Evolutionary conservation across 2,888 invertebrate species (phyloP).

Genomic region (Coremacera marginata): DNA sequence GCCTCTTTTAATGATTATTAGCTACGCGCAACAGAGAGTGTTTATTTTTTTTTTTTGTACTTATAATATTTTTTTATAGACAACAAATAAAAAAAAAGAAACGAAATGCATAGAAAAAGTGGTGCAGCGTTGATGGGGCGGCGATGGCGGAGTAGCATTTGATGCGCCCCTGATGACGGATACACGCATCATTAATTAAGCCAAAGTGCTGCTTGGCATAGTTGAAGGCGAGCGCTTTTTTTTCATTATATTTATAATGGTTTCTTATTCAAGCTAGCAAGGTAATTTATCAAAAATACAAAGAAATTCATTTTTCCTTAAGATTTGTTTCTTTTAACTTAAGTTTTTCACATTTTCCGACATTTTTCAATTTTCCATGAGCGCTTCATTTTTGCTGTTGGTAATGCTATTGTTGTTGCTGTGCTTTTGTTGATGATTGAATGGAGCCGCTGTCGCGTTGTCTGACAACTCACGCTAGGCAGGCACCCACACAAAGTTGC

Average conservation of each 20-base stretch:
- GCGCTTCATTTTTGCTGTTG: neutral
- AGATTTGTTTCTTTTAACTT: neutral
- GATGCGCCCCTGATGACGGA: conserved; percentile 55
- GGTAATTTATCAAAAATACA: neutral
- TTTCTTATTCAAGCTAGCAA: neutral
- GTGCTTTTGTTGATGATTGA: conserved; percentile 3
- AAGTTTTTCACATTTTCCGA: neutral
- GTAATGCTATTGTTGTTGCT: neutral
- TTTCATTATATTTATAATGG: neutral
- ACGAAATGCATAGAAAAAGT: neutral
- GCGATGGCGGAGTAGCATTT: conserved; percentile 6
- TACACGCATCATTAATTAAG: conserved; percentile 62
- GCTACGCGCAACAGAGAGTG: neutral
- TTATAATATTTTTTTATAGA: neutral
- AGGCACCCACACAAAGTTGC: neutral
- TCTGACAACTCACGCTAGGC: neutral
- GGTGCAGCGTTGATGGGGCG: neutral
- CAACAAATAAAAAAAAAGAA: neutral
- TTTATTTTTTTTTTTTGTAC: neutral
- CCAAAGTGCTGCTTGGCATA: conserved; percentile 46
- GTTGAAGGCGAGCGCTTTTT: neutral
- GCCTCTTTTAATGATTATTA: conserved; percentile 3
- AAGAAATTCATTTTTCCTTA: neutral
- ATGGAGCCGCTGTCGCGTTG: neutral
- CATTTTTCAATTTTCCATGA: neutral